Percentiles rank a stretch among this genome's conserved stretches.
These are phyloP conservation scores for Dicyrtomina minuta DNA, from an alignment of 2,888 invertebrate species.

Conservation along the genomic window DNA sequence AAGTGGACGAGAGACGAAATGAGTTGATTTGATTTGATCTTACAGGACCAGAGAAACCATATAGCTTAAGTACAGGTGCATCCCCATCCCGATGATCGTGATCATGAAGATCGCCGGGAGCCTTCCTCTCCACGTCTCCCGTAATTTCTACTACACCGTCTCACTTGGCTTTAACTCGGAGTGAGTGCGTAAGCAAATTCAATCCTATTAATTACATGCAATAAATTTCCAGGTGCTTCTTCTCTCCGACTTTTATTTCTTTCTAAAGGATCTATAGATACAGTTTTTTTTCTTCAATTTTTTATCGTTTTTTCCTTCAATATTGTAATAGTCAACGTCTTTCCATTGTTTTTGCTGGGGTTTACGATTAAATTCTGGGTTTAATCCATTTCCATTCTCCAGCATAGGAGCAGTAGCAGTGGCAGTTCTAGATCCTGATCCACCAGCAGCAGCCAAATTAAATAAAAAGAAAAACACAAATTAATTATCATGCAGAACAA, in stretches of 20 bases:
- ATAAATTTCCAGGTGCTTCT: slow-evolving; percentile 7
- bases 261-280: slow-evolving; percentile 2
- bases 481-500: no score
- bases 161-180: no score
- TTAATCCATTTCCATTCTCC: background rate
- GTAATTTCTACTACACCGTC: no score
- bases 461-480: no score
- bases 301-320: background rate
- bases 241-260: slow-evolving; percentile 6
- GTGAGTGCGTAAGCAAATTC: background rate
- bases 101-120: no score
- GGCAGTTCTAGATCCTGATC: no score
- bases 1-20: no score
- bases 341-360: background rate
- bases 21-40: no score
- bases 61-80: background rate
- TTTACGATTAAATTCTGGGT: background rate
- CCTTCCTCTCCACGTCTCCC: no score
- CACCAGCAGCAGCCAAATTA: no score
- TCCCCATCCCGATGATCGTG: no score
- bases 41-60: background rate
- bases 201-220: background rate
- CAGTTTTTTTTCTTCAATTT: background rate
- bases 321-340: background rate
- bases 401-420: no score